Conservation (phyloP, 2,888 invertebrate species). For the Schizaphis graminum region DNA sequence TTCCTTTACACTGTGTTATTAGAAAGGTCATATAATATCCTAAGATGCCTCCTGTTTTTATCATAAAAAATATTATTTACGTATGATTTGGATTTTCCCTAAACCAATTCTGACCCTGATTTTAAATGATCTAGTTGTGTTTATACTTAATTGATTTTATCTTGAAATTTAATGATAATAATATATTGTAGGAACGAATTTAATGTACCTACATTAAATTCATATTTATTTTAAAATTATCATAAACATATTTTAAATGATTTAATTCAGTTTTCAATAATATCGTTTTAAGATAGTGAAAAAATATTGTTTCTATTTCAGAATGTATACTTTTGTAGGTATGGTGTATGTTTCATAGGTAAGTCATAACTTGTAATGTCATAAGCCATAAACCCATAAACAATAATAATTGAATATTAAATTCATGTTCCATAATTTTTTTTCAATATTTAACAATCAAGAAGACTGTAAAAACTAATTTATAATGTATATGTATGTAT, state of each 20-base stretch:
- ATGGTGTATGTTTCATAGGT: not conserved
- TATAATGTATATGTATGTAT: not conserved
- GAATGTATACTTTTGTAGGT: not conserved
- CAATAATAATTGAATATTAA: not conserved
- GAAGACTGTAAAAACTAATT: not conserved
- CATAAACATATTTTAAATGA: not conserved
- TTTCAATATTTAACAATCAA: not conserved
- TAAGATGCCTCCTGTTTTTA: conserved; percentile 23
- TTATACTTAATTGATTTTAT: not conserved
- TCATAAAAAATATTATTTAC: conserved; percentile 3
- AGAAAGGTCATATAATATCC: conserved; percentile 10
- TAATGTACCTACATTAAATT: not conserved
- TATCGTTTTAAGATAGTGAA: not conserved
- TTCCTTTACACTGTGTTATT: not conserved
- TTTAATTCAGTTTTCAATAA: not conserved
- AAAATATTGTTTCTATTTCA: not conserved
- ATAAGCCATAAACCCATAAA: not conserved
- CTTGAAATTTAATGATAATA: not conserved
- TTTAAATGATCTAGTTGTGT: not conserved
- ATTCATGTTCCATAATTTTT: not conserved
- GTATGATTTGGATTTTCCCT: not conserved
- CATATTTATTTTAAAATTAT: not conserved
- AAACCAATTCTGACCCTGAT: not conserved
- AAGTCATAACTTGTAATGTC: not conserved
- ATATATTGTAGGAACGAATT: not conserved